Evolutionary conservation across 2,888 invertebrate species (phyloP).

Genomic region (Melieria picta): DNA sequence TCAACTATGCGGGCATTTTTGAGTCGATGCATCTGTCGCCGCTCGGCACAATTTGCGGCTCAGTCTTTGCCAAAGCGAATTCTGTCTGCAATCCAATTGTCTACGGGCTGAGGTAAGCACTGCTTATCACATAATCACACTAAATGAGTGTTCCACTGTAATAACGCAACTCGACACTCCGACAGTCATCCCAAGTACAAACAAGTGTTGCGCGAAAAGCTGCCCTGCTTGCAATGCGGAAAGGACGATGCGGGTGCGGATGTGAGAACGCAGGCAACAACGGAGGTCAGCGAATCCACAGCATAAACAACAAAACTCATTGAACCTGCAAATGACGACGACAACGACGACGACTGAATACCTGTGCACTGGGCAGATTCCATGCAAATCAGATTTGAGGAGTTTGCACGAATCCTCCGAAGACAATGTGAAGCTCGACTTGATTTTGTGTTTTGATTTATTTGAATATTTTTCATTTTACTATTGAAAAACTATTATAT

Average conservation of each 20-base stretch:
- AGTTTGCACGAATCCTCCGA: too few relatives aligned
- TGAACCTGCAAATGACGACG: conserved; percentile 8
- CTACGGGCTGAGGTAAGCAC: conserved; percentile 71
- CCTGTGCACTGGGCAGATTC: conserved; percentile 5
- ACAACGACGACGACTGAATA: background rate
- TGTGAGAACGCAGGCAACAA: conserved; percentile 58
- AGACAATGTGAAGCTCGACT: too few relatives aligned
- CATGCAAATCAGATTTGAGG: background rate
- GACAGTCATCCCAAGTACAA: conserved; percentile 72
- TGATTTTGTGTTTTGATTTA: too few relatives aligned
- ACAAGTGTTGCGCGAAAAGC: conserved; percentile 70
- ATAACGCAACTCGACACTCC: background rate
- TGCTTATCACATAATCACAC: background rate
- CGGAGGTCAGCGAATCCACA: conserved; percentile 59
- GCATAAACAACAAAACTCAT: conserved; percentile 47
- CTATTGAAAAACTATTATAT: too few relatives aligned
- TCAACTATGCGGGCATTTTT: conserved; percentile 69
- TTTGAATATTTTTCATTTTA: too few relatives aligned
- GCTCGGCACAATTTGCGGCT: conserved; percentile 69
- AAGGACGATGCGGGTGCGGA: conserved; percentile 52
- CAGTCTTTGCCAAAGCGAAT: conserved; percentile 73
- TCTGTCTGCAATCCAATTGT: conserved; percentile 71
- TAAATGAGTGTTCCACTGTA: background rate
- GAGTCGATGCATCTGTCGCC: conserved; percentile 67
- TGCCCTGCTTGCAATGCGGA: conserved; percentile 71